These are phyloP conservation scores for Acrocephalus scirpaceus DNA, from an alignment of 2,797 vertebrate genomes.

Conservation along the genomic window DNA sequence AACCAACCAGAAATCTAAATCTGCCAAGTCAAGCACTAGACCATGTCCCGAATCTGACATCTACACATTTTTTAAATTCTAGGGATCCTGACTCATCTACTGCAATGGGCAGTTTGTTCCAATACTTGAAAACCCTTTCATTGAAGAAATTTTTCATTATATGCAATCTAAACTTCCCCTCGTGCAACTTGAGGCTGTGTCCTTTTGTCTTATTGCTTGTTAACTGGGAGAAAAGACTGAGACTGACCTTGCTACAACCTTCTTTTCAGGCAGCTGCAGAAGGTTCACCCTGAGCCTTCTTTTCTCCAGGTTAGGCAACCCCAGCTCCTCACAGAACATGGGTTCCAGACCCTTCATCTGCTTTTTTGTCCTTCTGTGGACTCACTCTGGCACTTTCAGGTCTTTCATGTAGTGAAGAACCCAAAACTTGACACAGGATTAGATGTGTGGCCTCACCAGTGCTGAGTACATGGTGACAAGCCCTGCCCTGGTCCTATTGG, in stretches of 20 bases:
- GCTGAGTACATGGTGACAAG: rapidly evolving
- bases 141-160: neutral
- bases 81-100: neutral
- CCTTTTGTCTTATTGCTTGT: neutral
- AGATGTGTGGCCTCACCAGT: neutral
- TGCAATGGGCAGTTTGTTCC: neutral
- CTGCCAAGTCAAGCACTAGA: neutral
- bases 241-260: neutral
- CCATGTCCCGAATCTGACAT: neutral
- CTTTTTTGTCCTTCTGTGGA: neutral
- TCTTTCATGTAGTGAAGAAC: rapidly evolving
- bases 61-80: neutral
- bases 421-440: neutral
- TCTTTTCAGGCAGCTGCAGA: neutral
- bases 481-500: neutral
- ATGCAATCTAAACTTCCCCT: neutral
- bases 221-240: neutral
- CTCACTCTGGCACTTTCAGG: rapidly evolving
- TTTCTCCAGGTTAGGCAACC: neutral
- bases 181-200: neutral
- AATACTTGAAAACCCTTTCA: neutral
- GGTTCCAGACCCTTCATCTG: neutral
- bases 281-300: neutral
- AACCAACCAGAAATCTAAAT: neutral
- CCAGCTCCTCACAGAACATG: neutral